phyloP scores from a whole-genome alignment of 1,140 invertebrate genomes.

The Hermetia illucens region DNA sequence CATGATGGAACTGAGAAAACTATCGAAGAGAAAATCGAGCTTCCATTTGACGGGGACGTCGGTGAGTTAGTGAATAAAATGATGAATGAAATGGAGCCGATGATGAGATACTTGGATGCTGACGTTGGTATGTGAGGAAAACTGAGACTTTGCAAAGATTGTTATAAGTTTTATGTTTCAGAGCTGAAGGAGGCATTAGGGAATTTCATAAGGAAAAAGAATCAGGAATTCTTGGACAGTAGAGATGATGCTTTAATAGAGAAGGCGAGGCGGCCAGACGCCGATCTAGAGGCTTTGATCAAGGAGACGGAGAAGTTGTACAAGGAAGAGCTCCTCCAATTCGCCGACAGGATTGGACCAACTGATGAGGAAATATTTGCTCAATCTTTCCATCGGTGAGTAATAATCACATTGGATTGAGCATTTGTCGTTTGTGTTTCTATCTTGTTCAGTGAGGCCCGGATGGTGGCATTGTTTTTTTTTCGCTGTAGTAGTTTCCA shows the following conservation, averaged over 20 bases:
- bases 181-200: constrained; percentile 23
- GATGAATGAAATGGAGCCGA: constrained; percentile 30
- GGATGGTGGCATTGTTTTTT: too few relatives aligned
- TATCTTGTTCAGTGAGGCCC: too few relatives aligned
- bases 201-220: constrained; percentile 33
- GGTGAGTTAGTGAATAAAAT: constrained; percentile 30
- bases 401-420: too few relatives aligned
- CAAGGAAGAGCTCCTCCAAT: constrained; percentile 49
- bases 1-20: constrained; percentile 14
- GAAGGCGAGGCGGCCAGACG: constrained; percentile 34
- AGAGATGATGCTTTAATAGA: constrained; percentile 32
- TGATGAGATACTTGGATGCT: constrained; percentile 28
- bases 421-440: too few relatives aligned
- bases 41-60: constrained; percentile 27
- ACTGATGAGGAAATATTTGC: constrained; percentile 68
- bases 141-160: not conserved
- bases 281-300: constrained; percentile 51
- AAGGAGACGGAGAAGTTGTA: constrained; percentile 53
- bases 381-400: constrained; percentile 54
- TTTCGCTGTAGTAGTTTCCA: too few relatives aligned
- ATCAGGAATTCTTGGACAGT: constrained; percentile 37
- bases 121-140: constrained; percentile 25
- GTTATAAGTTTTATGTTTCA: constrained; percentile 3
- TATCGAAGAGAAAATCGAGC: constrained; percentile 11
- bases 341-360: constrained; percentile 51